Base-by-base conservation (phyloP, 2,888 invertebrate genomes). In the Pristionchus entomophagus region DNA sequence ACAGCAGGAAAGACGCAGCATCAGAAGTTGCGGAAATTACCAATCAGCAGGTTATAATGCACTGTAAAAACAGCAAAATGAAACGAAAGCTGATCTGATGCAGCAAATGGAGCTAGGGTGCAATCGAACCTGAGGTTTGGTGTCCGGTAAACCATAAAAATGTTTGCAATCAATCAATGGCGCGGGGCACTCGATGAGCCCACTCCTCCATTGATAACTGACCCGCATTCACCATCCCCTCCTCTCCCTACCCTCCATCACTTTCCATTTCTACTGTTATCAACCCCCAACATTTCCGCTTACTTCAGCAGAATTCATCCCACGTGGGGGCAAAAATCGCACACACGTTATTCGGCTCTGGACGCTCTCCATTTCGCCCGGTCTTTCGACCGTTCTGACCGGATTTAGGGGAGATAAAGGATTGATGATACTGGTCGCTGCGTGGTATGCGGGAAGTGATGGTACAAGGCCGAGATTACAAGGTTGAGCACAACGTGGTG, bases 241-340 rank as follows among this genome's bases (percentile, higher is more conserved):
- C 26, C 41, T 38, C 41, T 73, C 41, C 69, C 0, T 19, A 14
- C 32, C 38, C 73, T 26, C 73, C 41, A 38, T 73, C 41, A 41
- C 73, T 73, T 45, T 73, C 73, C 73, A 73, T 73, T 41, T 73
- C 73, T 45, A 65, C 35, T 65, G 35, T 35, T 65, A 65, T 65
- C 65, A 35, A 17, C 35, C 59, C 10, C 26, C 14, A 26, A 35
- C 65, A 65, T 65, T 65, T 65, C 65, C 38, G 65, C 35, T 35
- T 65, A 65, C 65, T 65, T 65, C 65, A 65, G 65, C 65, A 65
- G 32, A 19, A 65, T 65, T 35, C 22, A 45, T 14, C 65, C 5
- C 2, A 17, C 32, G 29, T 32, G 26, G 6, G 1, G 32, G 32
- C 10, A 35, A n/a, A 65, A 32, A 0, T 35, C n/a, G n/a, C n/a